Conservation (phyloP, 2,888 invertebrate species). For the Hirtodrosophila histrioides region DNA sequence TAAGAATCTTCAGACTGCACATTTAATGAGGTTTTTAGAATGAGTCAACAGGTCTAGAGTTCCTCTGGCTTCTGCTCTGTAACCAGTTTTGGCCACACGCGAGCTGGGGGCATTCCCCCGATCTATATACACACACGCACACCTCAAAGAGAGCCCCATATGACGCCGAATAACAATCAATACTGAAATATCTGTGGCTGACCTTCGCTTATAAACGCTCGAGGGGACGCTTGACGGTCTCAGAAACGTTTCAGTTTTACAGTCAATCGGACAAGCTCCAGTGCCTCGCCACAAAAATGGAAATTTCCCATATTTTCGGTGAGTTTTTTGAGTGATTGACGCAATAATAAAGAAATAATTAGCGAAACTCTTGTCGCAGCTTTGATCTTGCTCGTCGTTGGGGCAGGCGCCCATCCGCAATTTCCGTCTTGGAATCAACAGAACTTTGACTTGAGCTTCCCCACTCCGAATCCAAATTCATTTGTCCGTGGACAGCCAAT, state of each 20-base stretch:
- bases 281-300: conserved; percentile 27
- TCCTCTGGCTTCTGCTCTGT: conserved; percentile 1
- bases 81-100: conserved; percentile 15
- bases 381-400: conserved; percentile 20
- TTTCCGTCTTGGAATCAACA: background rate
- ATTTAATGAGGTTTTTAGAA: background rate
- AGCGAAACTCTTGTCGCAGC: conserved; percentile 1
- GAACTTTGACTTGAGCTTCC: background rate
- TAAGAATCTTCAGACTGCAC: background rate
- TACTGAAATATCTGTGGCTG: conserved; percentile 26
- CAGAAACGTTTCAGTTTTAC: conserved; percentile 39
- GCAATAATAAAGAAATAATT: background rate
- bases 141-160: background rate
- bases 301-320: conserved; percentile 32
- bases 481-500: conserved; percentile 37
- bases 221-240: conserved; percentile 27
- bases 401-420: conserved; percentile 31
- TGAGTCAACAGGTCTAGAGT: conserved; percentile 23
- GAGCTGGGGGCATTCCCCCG: conserved; percentile 31
- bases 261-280: conserved; percentile 32
- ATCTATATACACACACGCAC: conserved; percentile 13
- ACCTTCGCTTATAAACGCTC: conserved; percentile 47
- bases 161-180: conserved; percentile 40
- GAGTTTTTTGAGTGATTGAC: conserved; percentile 6
- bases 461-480: conserved; percentile 8